A percentile compares a stretch with the other conserved stretches of the same genome.
These are phyloP conservation scores for Brienomyrus brachyistius DNA, from an alignment of 2,113 vertebrate genomes.

Conservation along the genomic window DNA sequence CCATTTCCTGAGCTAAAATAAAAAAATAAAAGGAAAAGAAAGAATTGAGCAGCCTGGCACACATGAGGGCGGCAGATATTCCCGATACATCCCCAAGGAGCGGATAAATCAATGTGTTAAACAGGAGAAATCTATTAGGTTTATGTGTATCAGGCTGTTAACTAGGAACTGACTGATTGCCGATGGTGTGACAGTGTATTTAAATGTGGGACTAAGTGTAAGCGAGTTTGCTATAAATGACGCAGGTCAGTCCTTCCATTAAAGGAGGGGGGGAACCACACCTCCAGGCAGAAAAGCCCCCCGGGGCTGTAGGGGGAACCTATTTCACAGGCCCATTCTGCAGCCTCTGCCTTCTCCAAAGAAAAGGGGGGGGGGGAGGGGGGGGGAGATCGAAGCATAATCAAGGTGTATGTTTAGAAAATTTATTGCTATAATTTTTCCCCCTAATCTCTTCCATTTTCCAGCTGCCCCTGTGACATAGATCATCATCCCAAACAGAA, in stretches of 20 bases:
- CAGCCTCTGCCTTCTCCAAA: conserved; percentile 60
- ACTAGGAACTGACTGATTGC: conserved; percentile 99
- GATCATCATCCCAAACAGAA: conserved; percentile 99
- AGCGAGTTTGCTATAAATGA: conserved; percentile 99
- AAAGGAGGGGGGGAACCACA: conserved; percentile 86
- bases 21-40: conserved; percentile 35
- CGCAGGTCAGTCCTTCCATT: conserved; percentile 99
- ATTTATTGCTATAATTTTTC: conserved; percentile 92
- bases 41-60: conserved; percentile 77
- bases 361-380: conserved; percentile 38
- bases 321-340: conserved; percentile 82
- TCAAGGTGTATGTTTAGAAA: conserved; percentile 88
- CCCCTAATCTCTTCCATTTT: conserved; percentile 85
- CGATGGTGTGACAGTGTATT: conserved; percentile 99
- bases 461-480: conserved; percentile 84
- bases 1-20: conserved; percentile 55
- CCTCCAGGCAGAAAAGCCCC: conserved; percentile 80
- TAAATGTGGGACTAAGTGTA: conserved; percentile 99
- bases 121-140: conserved; percentile 99
- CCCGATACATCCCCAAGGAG: conserved; percentile 99
- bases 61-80: conserved; percentile 95
- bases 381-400: conserved; percentile 85
- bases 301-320: conserved; percentile 76
- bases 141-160: conserved; percentile 99
- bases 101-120: conserved; percentile 99